These are phyloP conservation scores for Hippocampus guttulatus DNA, from an alignment of 2,113 vertebrate species.

Conservation along the genomic window DNA sequence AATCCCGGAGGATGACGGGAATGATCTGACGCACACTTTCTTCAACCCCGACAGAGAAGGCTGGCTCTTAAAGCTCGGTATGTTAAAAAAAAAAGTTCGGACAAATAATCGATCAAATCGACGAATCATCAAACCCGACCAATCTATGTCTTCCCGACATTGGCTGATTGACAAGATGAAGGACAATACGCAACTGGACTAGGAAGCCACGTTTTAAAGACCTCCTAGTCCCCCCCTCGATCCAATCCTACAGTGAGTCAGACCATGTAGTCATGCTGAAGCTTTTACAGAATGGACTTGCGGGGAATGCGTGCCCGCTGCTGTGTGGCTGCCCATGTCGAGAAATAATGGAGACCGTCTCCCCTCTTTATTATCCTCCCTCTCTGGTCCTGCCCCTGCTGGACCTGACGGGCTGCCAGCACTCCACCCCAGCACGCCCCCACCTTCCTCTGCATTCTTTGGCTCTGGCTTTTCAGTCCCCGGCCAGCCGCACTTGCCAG, in stretches of 20 bases:
- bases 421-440: slow-evolving; percentile 4
- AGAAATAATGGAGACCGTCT: slow-evolving; percentile 21
- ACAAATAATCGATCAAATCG: too few species aligned
- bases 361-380: slow-evolving; percentile 13
- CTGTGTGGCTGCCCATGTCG: slow-evolving; percentile 27
- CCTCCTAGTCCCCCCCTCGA: too few species aligned
- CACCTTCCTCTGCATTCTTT: slow-evolving; percentile 6
- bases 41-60: slow-evolving; percentile 98
- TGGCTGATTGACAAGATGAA: too few species aligned
- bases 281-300: slow-evolving; percentile 35
- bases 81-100: slow-evolving; percentile 43
- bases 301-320: slow-evolving; percentile 23
- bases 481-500: slow-evolving; percentile 36
- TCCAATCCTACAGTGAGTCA: not conserved
- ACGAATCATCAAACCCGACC: too few species aligned
- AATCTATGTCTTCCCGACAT: too few species aligned
- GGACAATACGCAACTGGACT: too few species aligned
- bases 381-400: slow-evolving; percentile 16
- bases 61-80: slow-evolving; percentile 96
- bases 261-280: slow-evolving; percentile 17
- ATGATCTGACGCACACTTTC: slow-evolving; percentile 97
- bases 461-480: slow-evolving; percentile 13
- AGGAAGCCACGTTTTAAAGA: too few species aligned
- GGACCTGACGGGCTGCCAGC: slow-evolving; percentile 7
- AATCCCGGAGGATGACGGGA: slow-evolving; percentile 97